Conservation (phyloP, 1,140 invertebrate genomes). For the Drosophila busckii region DNA sequence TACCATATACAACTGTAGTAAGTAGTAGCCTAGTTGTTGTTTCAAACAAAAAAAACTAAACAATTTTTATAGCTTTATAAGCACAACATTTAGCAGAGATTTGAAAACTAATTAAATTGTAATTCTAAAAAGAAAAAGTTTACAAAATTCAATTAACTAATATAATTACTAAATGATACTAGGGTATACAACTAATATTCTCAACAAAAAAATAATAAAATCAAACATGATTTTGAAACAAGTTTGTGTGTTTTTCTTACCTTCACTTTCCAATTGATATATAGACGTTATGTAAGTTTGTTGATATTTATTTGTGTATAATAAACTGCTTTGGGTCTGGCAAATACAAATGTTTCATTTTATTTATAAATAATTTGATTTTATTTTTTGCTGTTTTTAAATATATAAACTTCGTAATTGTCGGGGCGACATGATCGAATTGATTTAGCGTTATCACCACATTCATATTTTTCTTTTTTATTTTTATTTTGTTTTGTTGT, state of each 20-base stretch:
- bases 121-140: conserved; percentile 52
- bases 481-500: conserved; percentile 37
- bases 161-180: conserved; percentile 25
- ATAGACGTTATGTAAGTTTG: no score
- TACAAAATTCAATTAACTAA: conserved; percentile 44
- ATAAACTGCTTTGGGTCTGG: conserved; percentile 53
- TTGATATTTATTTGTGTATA: conserved; percentile 61
- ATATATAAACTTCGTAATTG: conserved; percentile 63
- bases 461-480: no score
- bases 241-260: conserved; percentile 18
- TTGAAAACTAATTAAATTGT: conserved; percentile 19
- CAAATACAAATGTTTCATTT: conserved; percentile 72
- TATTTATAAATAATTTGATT: conserved; percentile 71
- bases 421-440: conserved; percentile 51
- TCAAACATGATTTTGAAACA: not conserved
- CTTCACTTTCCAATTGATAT: no score
- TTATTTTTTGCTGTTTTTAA: conserved; percentile 44
- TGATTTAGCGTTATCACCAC: conserved; percentile 44
- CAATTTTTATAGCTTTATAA: conserved; percentile 20
- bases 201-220: conserved; percentile 4
- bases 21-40: conserved; percentile 39
- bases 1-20: conserved; percentile 25
- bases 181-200: conserved; percentile 11
- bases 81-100: conserved; percentile 38
- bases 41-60: conserved; percentile 25